Evolutionary conservation across 2,797 vertebrate species (phyloP), one percentile per base, ranked within the genome.

Genomic region (Premnoplex brunnescens): DNA sequence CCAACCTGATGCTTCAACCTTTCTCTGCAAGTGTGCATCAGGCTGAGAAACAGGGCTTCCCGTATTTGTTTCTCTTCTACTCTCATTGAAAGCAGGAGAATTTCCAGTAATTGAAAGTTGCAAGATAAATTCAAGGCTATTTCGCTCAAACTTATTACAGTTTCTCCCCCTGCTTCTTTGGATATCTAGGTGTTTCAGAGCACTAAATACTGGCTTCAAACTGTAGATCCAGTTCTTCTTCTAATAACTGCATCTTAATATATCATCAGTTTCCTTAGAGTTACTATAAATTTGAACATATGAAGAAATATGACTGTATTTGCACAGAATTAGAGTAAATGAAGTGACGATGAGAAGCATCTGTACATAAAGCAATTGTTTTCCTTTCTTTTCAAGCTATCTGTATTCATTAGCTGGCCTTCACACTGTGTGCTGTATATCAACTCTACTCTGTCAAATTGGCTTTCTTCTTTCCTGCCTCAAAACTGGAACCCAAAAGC

Each of bases 401-500:
- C 77, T 90, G 95, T 96, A 94, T 95, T 92, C 84, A 92, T 95
- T 94, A 93, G 58, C 87, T 95, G 92, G 75, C 93, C 94, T 97
- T 93, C 94, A 74, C 54, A 54, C 71, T 85, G 88, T 54, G 92
- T 87, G 83, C 88, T 82, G 55, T 80, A 83, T 86, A 93, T 81
- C 46, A 39, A 63, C 68, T 78, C 64, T 39, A 56, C 73, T 92
- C 78, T 71, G 28, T 73, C 72, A 96, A 90, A 96, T 93, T 85
- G 87, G 28, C n/a, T 93, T 97, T 88, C 43, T 76, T 81, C 90
- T 82, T 87, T 95, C 82, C 54, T 96, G 7, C 90, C 95, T 88
- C 85, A 77, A 96, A 97, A 95, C 58, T n/a, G 7, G 67, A 93
- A 58, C 39, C 72, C 41, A 89, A 85, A 91, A 89, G 62, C 43